Percentiles rank a stretch among this genome's conserved stretches.
phyloP scores from a whole-genome alignment of 2,888 invertebrate genomes.

The Chydorus sphaericus region DNA sequence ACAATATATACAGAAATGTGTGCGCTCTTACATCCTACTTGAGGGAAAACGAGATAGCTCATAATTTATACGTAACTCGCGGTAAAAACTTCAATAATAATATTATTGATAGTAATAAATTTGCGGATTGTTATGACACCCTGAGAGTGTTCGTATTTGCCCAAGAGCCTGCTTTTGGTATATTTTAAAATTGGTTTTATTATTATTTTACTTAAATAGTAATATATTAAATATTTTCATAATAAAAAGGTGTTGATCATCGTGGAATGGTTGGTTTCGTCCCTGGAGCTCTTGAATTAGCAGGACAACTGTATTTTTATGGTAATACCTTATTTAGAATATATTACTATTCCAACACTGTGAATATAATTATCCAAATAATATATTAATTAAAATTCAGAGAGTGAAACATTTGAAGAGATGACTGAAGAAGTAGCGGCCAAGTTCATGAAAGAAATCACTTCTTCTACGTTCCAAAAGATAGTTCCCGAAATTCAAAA shows the following conservation, averaged over 20 bases:
- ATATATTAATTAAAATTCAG: conserved; percentile 19
- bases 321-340: conserved; percentile 33
- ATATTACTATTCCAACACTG: no score
- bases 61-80: conserved; percentile 56
- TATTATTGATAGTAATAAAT: no score
- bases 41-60: conserved; percentile 46
- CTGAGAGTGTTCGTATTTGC: conserved; percentile 12
- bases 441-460: conserved; percentile 20
- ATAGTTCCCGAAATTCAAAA: no score
- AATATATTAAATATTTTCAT: no score
- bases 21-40: conserved; percentile 41
- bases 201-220: no score
- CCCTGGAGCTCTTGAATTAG: conserved; percentile 59
- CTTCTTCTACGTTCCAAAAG: not conserved
- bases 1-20: conserved; percentile 30
- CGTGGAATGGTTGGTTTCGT: conserved; percentile 41
- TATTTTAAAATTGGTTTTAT: not conserved
- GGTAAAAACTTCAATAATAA: conserved; percentile 28
- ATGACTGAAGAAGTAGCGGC: conserved; percentile 23
- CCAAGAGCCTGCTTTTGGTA: conserved; percentile 37
- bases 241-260: no score
- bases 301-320: conserved; percentile 56
- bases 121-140: conserved; percentile 19
- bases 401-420: conserved; percentile 21
- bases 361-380: conserved; percentile 6